A percentile compares a stretch with the other conserved stretches of the same genome.
Evolutionary conservation across 2,113 vertebrate species (phyloP).

Genomic region (Erpornis zantholeuca): DNA sequence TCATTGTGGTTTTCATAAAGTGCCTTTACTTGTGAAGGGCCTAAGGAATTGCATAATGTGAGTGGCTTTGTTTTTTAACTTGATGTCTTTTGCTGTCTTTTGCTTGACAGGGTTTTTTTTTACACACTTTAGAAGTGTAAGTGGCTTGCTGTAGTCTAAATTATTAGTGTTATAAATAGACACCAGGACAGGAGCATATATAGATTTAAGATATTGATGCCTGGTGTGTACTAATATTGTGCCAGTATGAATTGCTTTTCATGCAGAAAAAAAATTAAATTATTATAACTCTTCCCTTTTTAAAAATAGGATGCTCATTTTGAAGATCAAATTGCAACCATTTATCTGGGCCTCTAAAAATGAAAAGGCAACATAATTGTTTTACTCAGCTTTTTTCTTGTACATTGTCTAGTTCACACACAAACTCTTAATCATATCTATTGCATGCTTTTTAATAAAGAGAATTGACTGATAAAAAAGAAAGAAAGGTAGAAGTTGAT

Average conservation of each 20-base stretch:
- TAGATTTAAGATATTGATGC: neutral
- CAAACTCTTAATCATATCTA: neutral
- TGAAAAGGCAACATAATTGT: constrained; percentile 33
- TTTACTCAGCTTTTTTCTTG: constrained; percentile 32
- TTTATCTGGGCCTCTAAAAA: constrained; percentile 45
- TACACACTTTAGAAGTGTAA: neutral
- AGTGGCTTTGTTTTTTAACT: neutral
- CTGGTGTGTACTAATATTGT: constrained; percentile 26
- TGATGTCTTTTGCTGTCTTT: neutral
- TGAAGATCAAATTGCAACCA: constrained; percentile 39
- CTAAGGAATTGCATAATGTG: neutral
- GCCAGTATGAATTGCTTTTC: constrained; percentile 24
- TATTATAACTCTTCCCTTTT: constrained; percentile 47
- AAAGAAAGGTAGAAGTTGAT: neutral
- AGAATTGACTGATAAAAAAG: neutral
- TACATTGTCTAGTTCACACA: neutral
- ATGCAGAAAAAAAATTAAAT: constrained; percentile 27
- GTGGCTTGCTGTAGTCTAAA: neutral
- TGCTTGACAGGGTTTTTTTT: neutral
- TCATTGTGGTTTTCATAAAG: neutral
- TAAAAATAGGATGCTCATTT: constrained; percentile 22
- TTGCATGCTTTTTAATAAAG: neutral
- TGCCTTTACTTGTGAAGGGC: neutral
- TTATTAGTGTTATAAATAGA: neutral
- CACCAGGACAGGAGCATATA: neutral